phyloP scores from a whole-genome alignment of 1,140 invertebrate genomes.

The Spodoptera frugiperda region DNA sequence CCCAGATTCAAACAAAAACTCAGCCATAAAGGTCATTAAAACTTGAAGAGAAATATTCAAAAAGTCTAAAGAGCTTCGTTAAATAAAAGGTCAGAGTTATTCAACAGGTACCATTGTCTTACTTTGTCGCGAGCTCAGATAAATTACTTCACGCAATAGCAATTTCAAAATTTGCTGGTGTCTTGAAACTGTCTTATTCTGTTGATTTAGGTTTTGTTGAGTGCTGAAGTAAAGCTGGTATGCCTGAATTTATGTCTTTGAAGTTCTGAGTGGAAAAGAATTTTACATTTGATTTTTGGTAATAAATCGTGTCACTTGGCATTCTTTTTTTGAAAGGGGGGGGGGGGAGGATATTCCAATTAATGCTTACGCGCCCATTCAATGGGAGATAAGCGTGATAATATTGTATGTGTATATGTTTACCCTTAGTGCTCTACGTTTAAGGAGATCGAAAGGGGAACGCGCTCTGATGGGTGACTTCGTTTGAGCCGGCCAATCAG shows the following conservation, averaged over 20 bases:
- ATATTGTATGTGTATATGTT: too few relatives aligned
- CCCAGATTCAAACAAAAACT: background rate
- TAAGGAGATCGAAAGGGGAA: too few relatives aligned
- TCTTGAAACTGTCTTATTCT: background rate
- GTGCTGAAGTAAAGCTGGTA: background rate
- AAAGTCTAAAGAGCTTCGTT: background rate
- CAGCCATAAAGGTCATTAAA: background rate
- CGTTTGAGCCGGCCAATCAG: too few relatives aligned
- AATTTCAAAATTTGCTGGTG: slow-evolving; percentile 12
- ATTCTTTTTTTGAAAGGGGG: too few relatives aligned
- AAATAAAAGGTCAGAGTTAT: slow-evolving; percentile 1
- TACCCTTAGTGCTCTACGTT: too few relatives aligned
- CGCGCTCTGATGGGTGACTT: too few relatives aligned
- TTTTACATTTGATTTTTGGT: background rate
- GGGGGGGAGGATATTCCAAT: too few relatives aligned
- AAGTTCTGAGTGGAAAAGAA: background rate
- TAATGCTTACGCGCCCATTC: too few relatives aligned
- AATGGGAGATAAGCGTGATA: too few relatives aligned
- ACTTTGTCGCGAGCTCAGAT: background rate
- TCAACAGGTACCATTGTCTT: slow-evolving; percentile 23
- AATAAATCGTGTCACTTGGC: too few relatives aligned
- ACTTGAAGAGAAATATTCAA: too few relatives aligned
- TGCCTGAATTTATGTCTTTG: background rate
- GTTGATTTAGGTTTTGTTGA: slow-evolving; percentile 10
- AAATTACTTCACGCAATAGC: slow-evolving; percentile 30